phyloP scores from a whole-genome alignment of 2,113 vertebrate species.

The Rhynchopsitta pachyrhyncha region DNA sequence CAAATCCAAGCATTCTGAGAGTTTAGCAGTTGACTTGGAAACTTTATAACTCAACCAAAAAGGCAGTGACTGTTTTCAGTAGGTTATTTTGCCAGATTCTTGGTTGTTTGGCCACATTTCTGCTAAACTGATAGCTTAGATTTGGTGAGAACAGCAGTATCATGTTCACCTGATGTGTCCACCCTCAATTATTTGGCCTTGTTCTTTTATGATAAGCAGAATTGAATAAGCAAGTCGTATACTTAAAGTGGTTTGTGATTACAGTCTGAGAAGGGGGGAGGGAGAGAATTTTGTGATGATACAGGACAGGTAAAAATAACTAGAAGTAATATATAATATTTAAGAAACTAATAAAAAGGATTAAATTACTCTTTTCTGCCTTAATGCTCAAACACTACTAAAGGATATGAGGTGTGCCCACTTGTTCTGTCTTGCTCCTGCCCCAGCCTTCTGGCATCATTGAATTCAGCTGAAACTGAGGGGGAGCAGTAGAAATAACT shows the following conservation, averaged over 20 bases:
- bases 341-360: neutral
- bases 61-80: neutral
- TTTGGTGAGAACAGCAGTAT: neutral
- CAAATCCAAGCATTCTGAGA: neutral
- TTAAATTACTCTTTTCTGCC: neutral
- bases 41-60: neutral
- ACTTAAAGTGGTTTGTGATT: neutral
- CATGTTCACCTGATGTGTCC: neutral
- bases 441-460: neutral
- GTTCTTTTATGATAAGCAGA: neutral
- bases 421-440: neutral
- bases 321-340: neutral
- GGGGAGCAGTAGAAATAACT: neutral
- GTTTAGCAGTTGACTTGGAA: neutral
- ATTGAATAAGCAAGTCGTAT: neutral
- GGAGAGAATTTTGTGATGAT: neutral
- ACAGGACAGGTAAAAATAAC: neutral
- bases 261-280: neutral
- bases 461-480: neutral
- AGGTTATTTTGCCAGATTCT: neutral
- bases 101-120: neutral
- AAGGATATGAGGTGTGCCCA: neutral
- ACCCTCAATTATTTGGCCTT: neutral
- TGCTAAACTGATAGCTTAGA: neutral
- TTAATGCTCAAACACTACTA: neutral